A percentile compares a stretch with the other conserved stretches of the same genome.
Evolutionary conservation across 64 coral and sea anemone species (phyloP).

Genomic region (Stylophora pistillata): DNA sequence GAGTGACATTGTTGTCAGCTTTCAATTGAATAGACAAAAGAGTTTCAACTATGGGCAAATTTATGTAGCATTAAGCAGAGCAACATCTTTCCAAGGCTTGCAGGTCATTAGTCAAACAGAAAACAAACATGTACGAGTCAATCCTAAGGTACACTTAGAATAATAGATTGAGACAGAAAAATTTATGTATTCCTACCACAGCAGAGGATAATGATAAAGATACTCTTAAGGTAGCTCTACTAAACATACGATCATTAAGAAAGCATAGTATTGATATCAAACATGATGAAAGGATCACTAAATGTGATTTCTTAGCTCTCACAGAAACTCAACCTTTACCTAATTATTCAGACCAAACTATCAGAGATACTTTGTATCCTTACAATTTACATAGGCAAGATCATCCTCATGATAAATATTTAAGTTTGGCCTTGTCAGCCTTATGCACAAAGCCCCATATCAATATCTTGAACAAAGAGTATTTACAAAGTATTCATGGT

Average conservation of each 20-base stretch:
- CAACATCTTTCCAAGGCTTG: no score
- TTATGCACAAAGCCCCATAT: constrained; percentile 37
- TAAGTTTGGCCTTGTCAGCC: constrained; percentile 50
- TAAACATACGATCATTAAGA: not conserved
- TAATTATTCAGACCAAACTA: constrained; percentile 30
- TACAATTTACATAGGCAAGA: constrained; percentile 50
- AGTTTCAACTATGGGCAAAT: no score
- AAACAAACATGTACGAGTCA: no score
- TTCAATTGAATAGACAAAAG: no score
- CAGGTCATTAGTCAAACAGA: no score
- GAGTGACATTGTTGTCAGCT: no score
- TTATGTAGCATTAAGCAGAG: no score
- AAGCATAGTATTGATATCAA: constrained; percentile 68
- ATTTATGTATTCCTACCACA: not conserved
- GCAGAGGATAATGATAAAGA: not conserved
- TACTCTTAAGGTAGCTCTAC: not conserved
- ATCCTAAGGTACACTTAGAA: no score
- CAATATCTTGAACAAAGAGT: not conserved
- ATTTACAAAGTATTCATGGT: constrained; percentile 42
- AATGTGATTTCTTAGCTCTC: constrained; percentile 49
- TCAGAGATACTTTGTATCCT: constrained; percentile 25
- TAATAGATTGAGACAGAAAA: no score
- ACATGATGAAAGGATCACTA: constrained; percentile 35
- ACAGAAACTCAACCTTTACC: constrained; percentile 72
- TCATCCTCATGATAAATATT: constrained; percentile 58